Evolutionary conservation across 2,797 vertebrate species (phyloP).

Genomic region (Silurus lanzhouensis): DNA sequence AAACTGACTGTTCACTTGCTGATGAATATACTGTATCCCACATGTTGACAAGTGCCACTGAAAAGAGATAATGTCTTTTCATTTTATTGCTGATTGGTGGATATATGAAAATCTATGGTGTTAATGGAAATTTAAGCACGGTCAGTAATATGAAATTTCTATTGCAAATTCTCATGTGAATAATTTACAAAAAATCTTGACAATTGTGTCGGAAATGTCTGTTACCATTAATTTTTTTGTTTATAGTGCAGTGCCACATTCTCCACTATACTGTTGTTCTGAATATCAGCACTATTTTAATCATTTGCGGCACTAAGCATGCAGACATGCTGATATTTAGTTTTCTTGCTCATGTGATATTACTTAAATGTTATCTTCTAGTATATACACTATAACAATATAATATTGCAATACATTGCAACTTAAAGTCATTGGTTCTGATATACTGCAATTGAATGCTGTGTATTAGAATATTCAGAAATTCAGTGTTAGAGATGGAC

Average conservation of each 20-base stretch:
- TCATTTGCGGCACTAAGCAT: background rate
- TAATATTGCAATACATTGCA: background rate
- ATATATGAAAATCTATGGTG: too few species aligned
- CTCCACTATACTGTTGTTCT: background rate
- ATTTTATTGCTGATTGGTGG: too few species aligned
- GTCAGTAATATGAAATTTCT: too few species aligned
- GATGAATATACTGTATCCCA: too few species aligned
- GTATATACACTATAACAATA: background rate
- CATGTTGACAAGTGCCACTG: too few species aligned
- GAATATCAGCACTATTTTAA: background rate
- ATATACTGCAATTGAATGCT: background rate
- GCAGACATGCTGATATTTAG: background rate
- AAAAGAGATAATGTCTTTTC: too few species aligned
- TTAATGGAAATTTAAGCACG: too few species aligned
- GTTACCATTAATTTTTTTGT: background rate
- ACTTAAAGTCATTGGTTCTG: background rate
- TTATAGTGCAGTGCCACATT: background rate
- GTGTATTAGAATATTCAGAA: background rate
- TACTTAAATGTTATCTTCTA: background rate
- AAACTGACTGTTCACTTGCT: too few species aligned
- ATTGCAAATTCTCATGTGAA: too few species aligned
- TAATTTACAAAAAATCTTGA: too few species aligned
- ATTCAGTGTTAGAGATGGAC: background rate
- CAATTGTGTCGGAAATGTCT: background rate
- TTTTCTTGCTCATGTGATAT: background rate